phyloP scores from a whole-genome alignment of 2,113 vertebrate species.

The Cathartes aura region DNA sequence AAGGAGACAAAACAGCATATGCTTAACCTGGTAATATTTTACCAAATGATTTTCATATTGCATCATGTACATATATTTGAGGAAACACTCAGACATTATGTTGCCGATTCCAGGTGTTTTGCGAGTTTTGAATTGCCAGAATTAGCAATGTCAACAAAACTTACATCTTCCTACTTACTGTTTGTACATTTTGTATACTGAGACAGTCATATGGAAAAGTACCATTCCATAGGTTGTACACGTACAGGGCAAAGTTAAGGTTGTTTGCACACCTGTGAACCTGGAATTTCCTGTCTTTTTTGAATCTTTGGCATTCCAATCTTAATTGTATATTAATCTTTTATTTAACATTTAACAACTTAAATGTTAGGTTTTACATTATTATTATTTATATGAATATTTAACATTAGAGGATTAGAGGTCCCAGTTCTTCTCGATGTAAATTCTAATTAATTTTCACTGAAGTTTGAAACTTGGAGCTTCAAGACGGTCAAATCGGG shows the following conservation, averaged over 20 bases:
- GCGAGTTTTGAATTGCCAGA: neutral
- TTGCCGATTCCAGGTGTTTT: neutral
- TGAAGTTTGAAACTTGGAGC: neutral
- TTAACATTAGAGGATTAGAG: neutral
- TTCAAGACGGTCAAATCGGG: neutral
- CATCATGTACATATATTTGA: neutral
- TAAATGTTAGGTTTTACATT: neutral
- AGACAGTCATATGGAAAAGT: neutral
- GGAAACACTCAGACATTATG: neutral
- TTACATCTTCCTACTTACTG: neutral
- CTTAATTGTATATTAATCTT: neutral
- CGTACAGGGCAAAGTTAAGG: neutral
- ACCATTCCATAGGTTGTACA: neutral
- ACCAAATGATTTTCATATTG: neutral
- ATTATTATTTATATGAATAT: neutral
- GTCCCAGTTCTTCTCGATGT: neutral
- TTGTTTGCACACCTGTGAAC: neutral
- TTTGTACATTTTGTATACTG: neutral
- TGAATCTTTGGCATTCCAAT: neutral
- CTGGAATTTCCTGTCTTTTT: neutral
- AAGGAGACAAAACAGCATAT: neutral
- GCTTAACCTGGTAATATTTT: neutral
- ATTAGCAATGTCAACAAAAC: neutral
- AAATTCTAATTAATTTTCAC: neutral
- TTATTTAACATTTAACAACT: neutral